Conservation (phyloP, 2,797 vertebrate species). For the Cephalopachus bancanus region DNA sequence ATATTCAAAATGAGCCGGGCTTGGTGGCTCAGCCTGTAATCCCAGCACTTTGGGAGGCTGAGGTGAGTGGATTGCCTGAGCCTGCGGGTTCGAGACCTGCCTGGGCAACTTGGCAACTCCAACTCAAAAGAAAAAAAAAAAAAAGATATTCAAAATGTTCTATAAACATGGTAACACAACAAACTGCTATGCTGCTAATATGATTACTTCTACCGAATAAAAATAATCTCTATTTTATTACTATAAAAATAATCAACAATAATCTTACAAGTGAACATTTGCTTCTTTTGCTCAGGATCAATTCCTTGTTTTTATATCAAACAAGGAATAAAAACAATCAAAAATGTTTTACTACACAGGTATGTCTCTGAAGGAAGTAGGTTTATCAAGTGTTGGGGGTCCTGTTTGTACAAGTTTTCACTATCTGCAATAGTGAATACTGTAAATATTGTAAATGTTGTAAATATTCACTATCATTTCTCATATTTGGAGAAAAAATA, state of each 20-base stretch:
- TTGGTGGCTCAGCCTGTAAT: too few species aligned
- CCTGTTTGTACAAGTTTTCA: not conserved
- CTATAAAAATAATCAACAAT: slow-evolving; percentile 9
- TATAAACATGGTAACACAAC: not conserved
- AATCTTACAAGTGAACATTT: not conserved
- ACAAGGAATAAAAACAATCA: not conserved
- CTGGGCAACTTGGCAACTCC: too few species aligned
- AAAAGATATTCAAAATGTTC: slow-evolving; percentile 11
- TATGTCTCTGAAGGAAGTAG: not conserved
- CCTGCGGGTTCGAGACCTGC: too few species aligned
- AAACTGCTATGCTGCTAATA: not conserved
- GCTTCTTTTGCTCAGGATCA: not conserved
- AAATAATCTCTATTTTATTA: slow-evolving; percentile 14
- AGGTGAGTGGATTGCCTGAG: too few species aligned
- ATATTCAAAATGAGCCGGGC: not conserved
- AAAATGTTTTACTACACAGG: not conserved
- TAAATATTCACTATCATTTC: slow-evolving; percentile 4
- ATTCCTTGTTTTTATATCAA: not conserved
- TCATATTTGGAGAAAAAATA: not conserved
- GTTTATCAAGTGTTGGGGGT: not conserved
- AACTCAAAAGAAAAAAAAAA: too few species aligned
- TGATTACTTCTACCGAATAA: slow-evolving; percentile 31
- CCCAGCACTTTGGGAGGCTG: too few species aligned
- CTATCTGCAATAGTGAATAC: too few species aligned
- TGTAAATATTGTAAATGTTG: too few species aligned